Evolutionary conservation across 1,140 invertebrate genomes (phyloP).

Genomic region (Temnothorax curvispinosus): DNA sequence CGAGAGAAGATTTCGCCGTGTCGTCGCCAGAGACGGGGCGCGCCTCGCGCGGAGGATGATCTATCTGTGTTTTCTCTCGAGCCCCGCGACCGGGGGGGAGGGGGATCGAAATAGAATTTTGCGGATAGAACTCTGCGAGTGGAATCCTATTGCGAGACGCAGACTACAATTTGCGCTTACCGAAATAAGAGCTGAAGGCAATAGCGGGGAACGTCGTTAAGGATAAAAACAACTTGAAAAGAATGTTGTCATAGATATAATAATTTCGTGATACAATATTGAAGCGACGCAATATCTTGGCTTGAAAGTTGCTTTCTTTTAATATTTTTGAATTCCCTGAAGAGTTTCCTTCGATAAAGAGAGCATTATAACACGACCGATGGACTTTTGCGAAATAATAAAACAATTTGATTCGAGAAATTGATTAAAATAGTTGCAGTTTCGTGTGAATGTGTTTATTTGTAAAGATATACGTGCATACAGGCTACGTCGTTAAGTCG

Average conservation of each 20-base stretch:
- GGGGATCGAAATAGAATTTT: constrained; percentile 32
- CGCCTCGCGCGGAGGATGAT: constrained; percentile 35
- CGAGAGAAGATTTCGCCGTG: constrained; percentile 53
- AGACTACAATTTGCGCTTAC: constrained; percentile 10
- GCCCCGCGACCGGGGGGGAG: neutral
- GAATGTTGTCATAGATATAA: neutral
- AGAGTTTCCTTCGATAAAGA: neutral
- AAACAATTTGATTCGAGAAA: neutral
- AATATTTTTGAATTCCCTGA: neutral
- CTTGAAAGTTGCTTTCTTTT: neutral
- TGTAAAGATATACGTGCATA: neutral
- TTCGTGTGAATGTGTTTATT: neutral
- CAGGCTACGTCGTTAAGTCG: neutral
- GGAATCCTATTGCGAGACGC: constrained; percentile 24
- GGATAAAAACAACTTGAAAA: neutral
- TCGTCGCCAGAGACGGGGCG: constrained; percentile 47
- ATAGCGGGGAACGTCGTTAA: neutral
- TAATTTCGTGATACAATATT: neutral
- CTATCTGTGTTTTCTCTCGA: constrained; percentile 55
- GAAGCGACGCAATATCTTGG: neutral
- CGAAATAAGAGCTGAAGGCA: constrained; percentile 5
- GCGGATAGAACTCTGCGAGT: constrained; percentile 27
- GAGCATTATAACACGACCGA: neutral
- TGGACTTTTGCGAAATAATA: neutral
- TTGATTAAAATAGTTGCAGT: neutral